Evolutionary conservation across 2,888 invertebrate genomes (phyloP), one percentile per base, ranked within the genome.

Genomic region (Nomada fucata): DNA sequence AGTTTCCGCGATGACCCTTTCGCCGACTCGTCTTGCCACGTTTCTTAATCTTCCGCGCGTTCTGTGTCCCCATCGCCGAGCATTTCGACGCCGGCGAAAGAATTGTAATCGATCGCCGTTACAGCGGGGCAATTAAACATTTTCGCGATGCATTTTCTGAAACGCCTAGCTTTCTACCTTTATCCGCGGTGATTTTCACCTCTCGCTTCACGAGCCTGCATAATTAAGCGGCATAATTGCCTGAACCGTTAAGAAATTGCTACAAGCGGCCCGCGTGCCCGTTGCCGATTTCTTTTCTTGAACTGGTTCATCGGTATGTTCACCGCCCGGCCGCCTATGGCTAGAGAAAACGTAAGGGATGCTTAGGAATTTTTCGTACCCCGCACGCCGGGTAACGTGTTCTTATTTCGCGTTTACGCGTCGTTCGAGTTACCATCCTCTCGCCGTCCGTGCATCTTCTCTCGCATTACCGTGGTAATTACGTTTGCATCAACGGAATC

Each of bases 171-270:
- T 1, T 15, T 29, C 44, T 70, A 60, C 72, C 52, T 69, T 71
- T 47, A 50, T 53, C 26, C 63, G 23, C 50, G 55, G 42, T 60
- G 53, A 50, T 64, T 15, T 52, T 36, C 47, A 36, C 15, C 18
- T 50, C 57, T 53, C 47, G 75, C 57, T 80, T 36, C 68, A 44
- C 81, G 55, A 23, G 64, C 72, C 79, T 70, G 83, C 80, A 89
- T 87, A 89, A 88, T 89, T 82, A 76, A 76, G 73, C 65, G 73
- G 78, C 82, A 75, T 82, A 86, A 85, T 88, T 88, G 83, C 77
- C 82, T 64, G 74, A 85, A 88, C 79, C 82, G 82, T 87, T 86
- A 83, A 88, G 82, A 85, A 88, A 86, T 88, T 85, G 82, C 83
- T 79, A 67, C 79, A 70, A 75, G 57, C 52, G 69, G 29, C 53